These are phyloP conservation scores for Musca vetustissima DNA, from an alignment of 1,140 invertebrate species.

Conservation along the genomic window DNA sequence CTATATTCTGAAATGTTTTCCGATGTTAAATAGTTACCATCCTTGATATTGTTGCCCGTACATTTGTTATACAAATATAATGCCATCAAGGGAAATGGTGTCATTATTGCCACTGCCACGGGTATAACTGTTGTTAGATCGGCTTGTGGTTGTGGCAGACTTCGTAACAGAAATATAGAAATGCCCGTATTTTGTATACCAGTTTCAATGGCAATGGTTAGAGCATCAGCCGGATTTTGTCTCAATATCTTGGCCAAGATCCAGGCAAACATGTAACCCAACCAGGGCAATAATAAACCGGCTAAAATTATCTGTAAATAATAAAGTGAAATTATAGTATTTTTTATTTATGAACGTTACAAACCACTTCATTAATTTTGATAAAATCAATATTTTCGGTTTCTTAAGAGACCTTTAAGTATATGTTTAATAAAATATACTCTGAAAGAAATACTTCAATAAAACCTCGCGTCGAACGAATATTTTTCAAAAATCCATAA, in stretches of 20 bases:
- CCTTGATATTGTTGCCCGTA: constrained; percentile 5
- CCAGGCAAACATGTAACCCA: constrained; percentile 79
- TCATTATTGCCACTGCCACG: constrained; percentile 87
- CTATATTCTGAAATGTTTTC: too few species aligned
- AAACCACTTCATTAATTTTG: too few species aligned
- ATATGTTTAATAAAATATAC: too few species aligned
- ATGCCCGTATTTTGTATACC: constrained; percentile 93
- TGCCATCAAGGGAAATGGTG: constrained; percentile 77
- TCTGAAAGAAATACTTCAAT: too few species aligned
- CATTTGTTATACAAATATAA: constrained; percentile 60
- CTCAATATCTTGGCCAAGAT: constrained; percentile 60
- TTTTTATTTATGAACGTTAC: not conserved
- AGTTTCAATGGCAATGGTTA: constrained; percentile 88
- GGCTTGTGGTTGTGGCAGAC: constrained; percentile 69
- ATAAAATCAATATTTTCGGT: too few species aligned
- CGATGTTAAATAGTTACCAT: not conserved
- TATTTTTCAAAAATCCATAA: too few species aligned
- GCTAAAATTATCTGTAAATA: constrained; percentile 71
- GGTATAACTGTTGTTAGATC: constrained; percentile 83
- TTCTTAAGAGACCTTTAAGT: too few species aligned
- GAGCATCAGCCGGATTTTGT: constrained; percentile 65
- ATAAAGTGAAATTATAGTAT: not conserved
- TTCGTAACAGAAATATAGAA: constrained; percentile 78
- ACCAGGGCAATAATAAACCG: constrained; percentile 81
- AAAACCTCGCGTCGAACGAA: too few species aligned